Percentiles rank a stretch among this genome's conserved stretches.
Conservation (phyloP, 2,888 invertebrate species). For the Pristionchus exspectatus region DNA sequence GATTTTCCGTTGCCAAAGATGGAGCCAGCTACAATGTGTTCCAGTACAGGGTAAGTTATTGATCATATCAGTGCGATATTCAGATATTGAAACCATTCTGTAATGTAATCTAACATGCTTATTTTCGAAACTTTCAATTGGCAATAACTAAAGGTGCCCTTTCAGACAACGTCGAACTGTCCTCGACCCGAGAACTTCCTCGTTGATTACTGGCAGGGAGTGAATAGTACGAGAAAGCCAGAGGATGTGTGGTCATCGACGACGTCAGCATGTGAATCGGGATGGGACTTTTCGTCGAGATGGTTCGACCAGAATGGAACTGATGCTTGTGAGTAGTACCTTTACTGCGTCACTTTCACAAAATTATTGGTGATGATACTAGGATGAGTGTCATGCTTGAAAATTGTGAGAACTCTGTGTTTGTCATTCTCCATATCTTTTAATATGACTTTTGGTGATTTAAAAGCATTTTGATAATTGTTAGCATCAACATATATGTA, state of each 20-base stretch:
- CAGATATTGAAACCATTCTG: no score
- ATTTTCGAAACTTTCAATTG: not conserved
- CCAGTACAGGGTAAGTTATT: constrained; percentile 57
- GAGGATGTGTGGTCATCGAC: constrained; percentile 67
- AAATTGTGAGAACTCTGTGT: not conserved
- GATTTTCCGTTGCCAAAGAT: constrained; percentile 68
- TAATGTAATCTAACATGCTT: no score
- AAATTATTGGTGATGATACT: not conserved
- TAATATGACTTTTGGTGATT: no score
- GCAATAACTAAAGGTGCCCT: not conserved
- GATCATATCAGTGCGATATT: not conserved
- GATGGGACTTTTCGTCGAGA: constrained; percentile 94
- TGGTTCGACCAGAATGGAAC: constrained; percentile 88
- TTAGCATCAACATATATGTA: no score
- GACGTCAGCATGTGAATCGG: constrained; percentile 85
- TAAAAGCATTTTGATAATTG: no score
- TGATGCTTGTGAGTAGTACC: constrained; percentile 57
- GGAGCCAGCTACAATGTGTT: constrained; percentile 60
- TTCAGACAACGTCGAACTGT: constrained; percentile 68
- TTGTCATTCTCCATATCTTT: no score
- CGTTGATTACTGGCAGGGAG: constrained; percentile 67
- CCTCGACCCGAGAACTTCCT: constrained; percentile 74
- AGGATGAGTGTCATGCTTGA: not conserved
- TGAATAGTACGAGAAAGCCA: constrained; percentile 56
- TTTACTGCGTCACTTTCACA: not conserved